These are phyloP conservation scores for Lithodes maja DNA, from an alignment of 2,888 invertebrate genomes.

Conservation along the genomic window DNA sequence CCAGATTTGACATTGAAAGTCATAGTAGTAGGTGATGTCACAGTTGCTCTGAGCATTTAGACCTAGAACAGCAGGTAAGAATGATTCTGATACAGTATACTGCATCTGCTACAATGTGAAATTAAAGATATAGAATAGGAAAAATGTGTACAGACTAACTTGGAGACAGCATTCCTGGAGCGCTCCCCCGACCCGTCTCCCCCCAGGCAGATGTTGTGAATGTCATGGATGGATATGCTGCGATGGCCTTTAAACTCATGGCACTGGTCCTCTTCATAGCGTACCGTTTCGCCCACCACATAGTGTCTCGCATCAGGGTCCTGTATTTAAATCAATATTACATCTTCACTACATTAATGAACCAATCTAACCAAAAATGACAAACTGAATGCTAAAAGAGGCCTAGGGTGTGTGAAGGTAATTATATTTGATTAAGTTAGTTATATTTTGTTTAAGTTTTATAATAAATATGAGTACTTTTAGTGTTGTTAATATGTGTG, in stretches of 20 bases:
- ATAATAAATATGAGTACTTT: no score
- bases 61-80: no score
- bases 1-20: no score
- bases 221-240: constrained; percentile 71
- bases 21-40: no score
- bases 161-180: constrained; percentile 19
- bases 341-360: no score
- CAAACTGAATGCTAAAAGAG: no score
- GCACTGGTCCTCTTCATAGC: constrained; percentile 71
- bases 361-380: no score
- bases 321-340: neutral
- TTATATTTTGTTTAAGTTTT: no score
- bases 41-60: no score
- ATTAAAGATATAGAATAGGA: neutral
- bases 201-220: constrained; percentile 54
- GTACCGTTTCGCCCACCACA: constrained; percentile 51
- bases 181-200: neutral
- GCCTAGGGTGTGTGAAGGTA: no score
- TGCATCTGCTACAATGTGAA: neutral
- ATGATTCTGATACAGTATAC: neutral
- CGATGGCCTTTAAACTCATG: constrained; percentile 72
- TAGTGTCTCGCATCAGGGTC: constrained; percentile 34
- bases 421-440: no score
- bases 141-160: constrained; percentile 23
- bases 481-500: no score